Evolutionary conservation across 2,888 invertebrate genomes (phyloP).

Genomic region (Bhutanitis thaidina): DNA sequence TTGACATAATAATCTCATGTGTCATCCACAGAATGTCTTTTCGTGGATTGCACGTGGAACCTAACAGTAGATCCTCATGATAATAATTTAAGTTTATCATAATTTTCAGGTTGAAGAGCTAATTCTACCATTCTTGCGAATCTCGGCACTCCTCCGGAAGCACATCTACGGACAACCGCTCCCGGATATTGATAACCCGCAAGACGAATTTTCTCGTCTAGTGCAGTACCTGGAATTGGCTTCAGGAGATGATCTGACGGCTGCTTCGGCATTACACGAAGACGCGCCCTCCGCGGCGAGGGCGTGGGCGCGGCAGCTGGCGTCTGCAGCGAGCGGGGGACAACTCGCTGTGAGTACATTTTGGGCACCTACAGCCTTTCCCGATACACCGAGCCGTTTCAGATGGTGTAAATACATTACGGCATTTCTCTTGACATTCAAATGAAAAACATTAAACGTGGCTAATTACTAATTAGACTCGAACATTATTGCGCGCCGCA

Average conservation of each 20-base stretch:
- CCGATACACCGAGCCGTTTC: too few species aligned
- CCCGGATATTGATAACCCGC: constrained; percentile 82
- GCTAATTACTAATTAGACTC: too few species aligned
- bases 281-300: constrained; percentile 33
- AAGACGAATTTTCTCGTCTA: constrained; percentile 88
- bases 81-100: too few species aligned
- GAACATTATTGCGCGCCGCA: constrained; percentile 21
- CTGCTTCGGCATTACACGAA: constrained; percentile 28
- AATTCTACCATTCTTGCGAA: constrained; percentile 90
- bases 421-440: too few species aligned
- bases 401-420: too few species aligned
- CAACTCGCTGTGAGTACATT: constrained; percentile 51
- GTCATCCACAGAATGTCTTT: too few species aligned
- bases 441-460: too few species aligned
- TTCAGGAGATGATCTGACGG: constrained; percentile 24
- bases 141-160: constrained; percentile 89
- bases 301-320: constrained; percentile 52
- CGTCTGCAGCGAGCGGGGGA: constrained; percentile 45
- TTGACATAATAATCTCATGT: too few species aligned
- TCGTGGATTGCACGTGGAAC: too few species aligned
- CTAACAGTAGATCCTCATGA: too few species aligned
- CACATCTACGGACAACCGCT: constrained; percentile 90
- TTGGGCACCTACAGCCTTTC: too few species aligned
- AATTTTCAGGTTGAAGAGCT: constrained; percentile 84
- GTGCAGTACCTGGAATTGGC: constrained; percentile 87